Evolutionary conservation across 2,797 vertebrate genomes (phyloP).

Genomic region (Gymnoscopelus microlampas): DNA sequence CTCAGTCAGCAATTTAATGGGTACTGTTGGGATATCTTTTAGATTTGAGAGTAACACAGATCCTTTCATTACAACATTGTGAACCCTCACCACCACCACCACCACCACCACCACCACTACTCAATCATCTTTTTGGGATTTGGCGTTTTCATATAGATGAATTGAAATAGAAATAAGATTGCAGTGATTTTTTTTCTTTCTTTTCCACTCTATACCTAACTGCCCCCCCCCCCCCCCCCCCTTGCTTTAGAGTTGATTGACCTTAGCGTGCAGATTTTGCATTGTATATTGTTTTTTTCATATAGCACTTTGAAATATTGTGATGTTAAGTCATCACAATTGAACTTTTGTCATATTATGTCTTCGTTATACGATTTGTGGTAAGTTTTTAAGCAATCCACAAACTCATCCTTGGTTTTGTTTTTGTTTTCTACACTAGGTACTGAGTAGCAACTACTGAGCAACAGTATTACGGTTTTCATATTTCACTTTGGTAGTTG

Average conservation of each 20-base stretch:
- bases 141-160: constrained; percentile 30
- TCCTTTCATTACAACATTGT: neutral
- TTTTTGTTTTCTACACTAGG: constrained; percentile 16
- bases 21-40: constrained; percentile 11
- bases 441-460: constrained; percentile 47
- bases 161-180: constrained; percentile 42
- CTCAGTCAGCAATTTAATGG: constrained; percentile 21
- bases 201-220: constrained; percentile 21
- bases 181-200: constrained; percentile 45
- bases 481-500: constrained; percentile 12
- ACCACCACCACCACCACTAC: constrained; percentile 10
- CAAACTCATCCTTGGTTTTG: constrained; percentile 5
- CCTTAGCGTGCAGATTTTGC: constrained; percentile 41
- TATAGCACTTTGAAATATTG: constrained; percentile 73
- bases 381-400: constrained; percentile 14
- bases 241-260: constrained; percentile 17
- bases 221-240: constrained; percentile 8
- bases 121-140: constrained; percentile 28
- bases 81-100: constrained; percentile 14
- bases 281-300: constrained; percentile 29
- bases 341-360: constrained; percentile 35
- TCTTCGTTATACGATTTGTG: constrained; percentile 26
- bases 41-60: constrained; percentile 2
- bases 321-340: constrained; percentile 53
- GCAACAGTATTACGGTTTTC: constrained; percentile 34